Evolutionary conservation across 1,140 invertebrate genomes (phyloP).

Genomic region (Homarus americanus): DNA sequence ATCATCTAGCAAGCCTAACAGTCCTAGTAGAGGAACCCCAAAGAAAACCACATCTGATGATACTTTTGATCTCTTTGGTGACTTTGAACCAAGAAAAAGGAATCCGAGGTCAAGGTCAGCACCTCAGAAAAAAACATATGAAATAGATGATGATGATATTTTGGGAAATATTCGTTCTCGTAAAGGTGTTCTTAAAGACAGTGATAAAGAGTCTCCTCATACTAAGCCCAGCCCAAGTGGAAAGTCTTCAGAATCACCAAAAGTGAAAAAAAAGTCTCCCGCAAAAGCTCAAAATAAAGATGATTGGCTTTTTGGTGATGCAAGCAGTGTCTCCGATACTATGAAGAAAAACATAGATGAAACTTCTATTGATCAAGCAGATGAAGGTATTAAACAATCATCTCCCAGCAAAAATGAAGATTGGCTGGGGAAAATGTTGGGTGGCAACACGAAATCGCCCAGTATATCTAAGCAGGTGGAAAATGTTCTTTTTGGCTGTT

Average conservation of each 20-base stretch:
- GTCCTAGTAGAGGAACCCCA: constrained; percentile 42
- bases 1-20: constrained; percentile 30
- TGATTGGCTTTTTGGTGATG: constrained; percentile 56
- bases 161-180: constrained; percentile 38
- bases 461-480: not conserved
- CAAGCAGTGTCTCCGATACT: not conserved
- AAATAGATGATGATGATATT: constrained; percentile 62
- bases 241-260: not conserved
- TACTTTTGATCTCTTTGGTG: constrained; percentile 47
- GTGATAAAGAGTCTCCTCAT: not conserved
- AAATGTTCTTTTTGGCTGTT: not conserved
- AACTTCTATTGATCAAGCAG: constrained; percentile 8
- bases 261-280: not conserved
- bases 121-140: constrained; percentile 43
- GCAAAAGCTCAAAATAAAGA: not conserved
- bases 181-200: constrained; percentile 32
- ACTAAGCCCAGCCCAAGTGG: constrained; percentile 1
- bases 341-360: constrained; percentile 31
- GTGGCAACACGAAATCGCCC: constrained; percentile 25
- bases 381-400: not conserved
- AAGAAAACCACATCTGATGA: constrained; percentile 8
- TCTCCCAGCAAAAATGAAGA: constrained; percentile 37
- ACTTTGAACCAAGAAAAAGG: constrained; percentile 39
- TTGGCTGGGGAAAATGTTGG: constrained; percentile 42
- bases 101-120: constrained; percentile 43